Conservation (phyloP, 2,888 invertebrate genomes). For the Acleris holmiana region DNA sequence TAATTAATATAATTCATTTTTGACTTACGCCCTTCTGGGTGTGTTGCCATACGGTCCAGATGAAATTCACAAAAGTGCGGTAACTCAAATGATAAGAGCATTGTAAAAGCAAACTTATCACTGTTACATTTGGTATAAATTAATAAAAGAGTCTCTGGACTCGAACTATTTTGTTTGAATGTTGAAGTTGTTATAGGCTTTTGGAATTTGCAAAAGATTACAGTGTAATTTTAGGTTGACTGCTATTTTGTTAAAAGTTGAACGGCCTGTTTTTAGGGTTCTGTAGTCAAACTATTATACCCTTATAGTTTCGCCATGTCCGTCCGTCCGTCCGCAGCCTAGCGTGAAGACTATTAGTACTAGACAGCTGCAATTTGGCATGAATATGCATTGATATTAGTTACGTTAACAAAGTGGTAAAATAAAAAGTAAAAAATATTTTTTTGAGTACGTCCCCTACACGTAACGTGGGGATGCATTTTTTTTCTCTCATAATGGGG, state of each 20-base stretch:
- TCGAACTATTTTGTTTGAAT: not conserved
- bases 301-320: too few relatives aligned
- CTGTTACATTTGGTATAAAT: not conserved
- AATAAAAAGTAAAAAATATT: too few relatives aligned
- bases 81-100: not conserved
- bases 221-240: not conserved
- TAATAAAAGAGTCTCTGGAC: not conserved
- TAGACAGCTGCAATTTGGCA: too few relatives aligned
- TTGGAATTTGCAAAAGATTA: not conserved
- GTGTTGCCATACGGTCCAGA: conserved; percentile 2
- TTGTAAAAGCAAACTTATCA: not conserved
- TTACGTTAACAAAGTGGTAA: too few relatives aligned
- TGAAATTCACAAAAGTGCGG: not conserved
- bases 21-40: not conserved
- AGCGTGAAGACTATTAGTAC: too few relatives aligned
- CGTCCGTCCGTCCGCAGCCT: too few relatives aligned
- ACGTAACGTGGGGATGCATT: too few relatives aligned
- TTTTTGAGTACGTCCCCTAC: too few relatives aligned
- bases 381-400: too few relatives aligned
- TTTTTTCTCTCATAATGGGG: too few relatives aligned
- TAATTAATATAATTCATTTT: not conserved
- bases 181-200: not conserved
- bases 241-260: conserved; percentile 6
- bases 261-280: conserved; percentile 6
- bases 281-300: too few relatives aligned